Percentiles rank a stretch among this genome's conserved stretches.
These are phyloP conservation scores for Halocaridina rubra DNA, from an alignment of 2,888 invertebrate genomes.

Conservation along the genomic window DNA sequence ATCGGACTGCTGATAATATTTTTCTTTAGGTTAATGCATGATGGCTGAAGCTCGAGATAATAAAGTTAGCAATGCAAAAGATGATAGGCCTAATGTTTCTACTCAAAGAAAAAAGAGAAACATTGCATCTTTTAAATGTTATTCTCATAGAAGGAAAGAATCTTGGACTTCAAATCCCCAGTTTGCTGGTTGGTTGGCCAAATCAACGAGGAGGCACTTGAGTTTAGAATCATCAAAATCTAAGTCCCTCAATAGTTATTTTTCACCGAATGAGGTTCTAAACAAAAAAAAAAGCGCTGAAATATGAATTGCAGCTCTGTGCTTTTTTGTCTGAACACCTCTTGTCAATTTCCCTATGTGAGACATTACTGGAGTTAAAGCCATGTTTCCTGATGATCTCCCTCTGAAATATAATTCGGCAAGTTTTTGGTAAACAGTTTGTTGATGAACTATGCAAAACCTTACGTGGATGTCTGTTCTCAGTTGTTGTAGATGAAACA, in stretches of 20 bases:
- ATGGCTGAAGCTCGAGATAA: background rate
- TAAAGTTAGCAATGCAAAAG: background rate
- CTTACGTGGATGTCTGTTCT: background rate
- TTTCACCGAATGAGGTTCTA: background rate
- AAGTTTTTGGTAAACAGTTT: conserved; percentile 16
- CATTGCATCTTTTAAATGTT: background rate
- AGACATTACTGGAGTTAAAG: background rate
- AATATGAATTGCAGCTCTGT: conserved; percentile 11
- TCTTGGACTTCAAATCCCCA: background rate
- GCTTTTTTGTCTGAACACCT: conserved; percentile 1
- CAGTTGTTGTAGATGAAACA: conserved; percentile 7
- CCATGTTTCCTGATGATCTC: background rate
- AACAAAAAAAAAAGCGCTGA: background rate
- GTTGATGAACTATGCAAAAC: background rate
- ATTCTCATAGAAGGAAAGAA: background rate
- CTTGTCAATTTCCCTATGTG: conserved; percentile 12
- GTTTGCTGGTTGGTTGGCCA: background rate
- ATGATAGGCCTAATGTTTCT: background rate
- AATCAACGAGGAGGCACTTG: background rate
- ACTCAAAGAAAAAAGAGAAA: background rate
- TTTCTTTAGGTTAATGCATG: background rate
- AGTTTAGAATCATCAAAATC: background rate
- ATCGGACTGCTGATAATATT: too few relatives aligned
- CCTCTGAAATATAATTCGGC: conserved; percentile 17
- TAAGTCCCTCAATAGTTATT: background rate